Evolutionary conservation across 2,888 invertebrate species (phyloP).

Genomic region (Dryobotodes eremita): DNA sequence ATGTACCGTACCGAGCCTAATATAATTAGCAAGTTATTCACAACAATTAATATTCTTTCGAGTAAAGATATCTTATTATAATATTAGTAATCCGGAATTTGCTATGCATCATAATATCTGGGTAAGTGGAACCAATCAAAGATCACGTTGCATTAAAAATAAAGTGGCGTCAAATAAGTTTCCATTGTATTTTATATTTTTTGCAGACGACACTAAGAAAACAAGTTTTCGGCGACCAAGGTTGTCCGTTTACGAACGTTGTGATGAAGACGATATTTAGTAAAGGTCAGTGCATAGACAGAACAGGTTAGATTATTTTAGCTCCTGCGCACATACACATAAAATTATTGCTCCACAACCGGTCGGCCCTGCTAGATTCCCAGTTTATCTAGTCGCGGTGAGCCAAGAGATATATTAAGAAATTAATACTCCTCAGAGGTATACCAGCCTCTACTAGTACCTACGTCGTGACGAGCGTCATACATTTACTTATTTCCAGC

Average conservation of each 20-base stretch:
- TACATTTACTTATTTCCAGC: constrained; percentile 30
- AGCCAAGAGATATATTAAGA: constrained; percentile 60
- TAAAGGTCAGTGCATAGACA: constrained; percentile 73
- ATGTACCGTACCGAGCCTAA: background rate
- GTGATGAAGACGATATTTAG: constrained; percentile 63
- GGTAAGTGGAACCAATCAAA: constrained; percentile 16
- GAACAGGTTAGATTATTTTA: constrained; percentile 70
- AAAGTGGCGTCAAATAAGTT: constrained; percentile 24
- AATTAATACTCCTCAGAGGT: constrained; percentile 52
- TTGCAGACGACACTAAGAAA: constrained; percentile 41
- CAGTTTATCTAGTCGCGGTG: constrained; percentile 61
- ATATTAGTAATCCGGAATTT: constrained; percentile 2
- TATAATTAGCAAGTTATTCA: background rate
- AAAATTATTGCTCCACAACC: constrained; percentile 72
- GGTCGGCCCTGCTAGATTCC: constrained; percentile 68
- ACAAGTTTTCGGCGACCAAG: constrained; percentile 58
- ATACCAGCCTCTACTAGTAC: constrained; percentile 17
- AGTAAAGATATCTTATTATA: background rate
- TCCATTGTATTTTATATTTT: constrained; percentile 29
- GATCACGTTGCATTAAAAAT: background rate
- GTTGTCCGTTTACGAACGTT: constrained; percentile 54
- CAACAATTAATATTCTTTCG: background rate
- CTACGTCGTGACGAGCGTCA: background rate
- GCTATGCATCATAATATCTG: background rate
- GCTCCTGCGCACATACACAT: constrained; percentile 60